Evolutionary conservation across 2,113 vertebrate genomes (phyloP).

Genomic region (Clarias gariepinus): DNA sequence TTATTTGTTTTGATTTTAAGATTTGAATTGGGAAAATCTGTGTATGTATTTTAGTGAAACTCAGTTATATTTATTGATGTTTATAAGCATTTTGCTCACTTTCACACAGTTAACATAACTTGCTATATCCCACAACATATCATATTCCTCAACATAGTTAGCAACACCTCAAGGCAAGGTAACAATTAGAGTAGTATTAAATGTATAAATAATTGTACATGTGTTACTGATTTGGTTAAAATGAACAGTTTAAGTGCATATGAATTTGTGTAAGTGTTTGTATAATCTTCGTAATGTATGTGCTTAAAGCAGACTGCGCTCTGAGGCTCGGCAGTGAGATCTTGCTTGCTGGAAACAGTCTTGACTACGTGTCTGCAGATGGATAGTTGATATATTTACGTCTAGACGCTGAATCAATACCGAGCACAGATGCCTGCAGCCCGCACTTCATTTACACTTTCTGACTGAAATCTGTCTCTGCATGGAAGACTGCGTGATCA

Average conservation of each 20-base stretch:
- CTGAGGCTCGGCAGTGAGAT: constrained; percentile 22
- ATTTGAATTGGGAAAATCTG: neutral
- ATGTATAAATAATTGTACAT: neutral
- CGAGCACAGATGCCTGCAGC: constrained; percentile 67
- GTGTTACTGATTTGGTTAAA: neutral
- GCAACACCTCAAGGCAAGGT: too few species aligned
- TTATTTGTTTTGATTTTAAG: neutral
- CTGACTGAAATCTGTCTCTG: constrained; percentile 63
- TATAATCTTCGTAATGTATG: constrained; percentile 12
- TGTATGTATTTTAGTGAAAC: neutral
- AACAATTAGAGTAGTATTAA: neutral
- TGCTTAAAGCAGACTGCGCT: constrained; percentile 1
- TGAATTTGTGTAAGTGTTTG: constrained; percentile 17
- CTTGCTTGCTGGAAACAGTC: constrained; percentile 25
- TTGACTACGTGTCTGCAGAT: constrained; percentile 76
- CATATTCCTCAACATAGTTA: too few species aligned
- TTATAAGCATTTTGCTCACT: neutral
- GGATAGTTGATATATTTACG: constrained; percentile 89
- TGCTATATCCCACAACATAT: neutral
- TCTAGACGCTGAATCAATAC: constrained; percentile 89
- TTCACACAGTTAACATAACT: neutral
- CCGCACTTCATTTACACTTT: constrained; percentile 76
- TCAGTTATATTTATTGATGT: neutral
- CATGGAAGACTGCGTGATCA: constrained; percentile 9
- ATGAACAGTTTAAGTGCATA: neutral